Evolutionary conservation across 2,113 vertebrate species (phyloP).

Genomic region (Ammospiza nelsoni): DNA sequence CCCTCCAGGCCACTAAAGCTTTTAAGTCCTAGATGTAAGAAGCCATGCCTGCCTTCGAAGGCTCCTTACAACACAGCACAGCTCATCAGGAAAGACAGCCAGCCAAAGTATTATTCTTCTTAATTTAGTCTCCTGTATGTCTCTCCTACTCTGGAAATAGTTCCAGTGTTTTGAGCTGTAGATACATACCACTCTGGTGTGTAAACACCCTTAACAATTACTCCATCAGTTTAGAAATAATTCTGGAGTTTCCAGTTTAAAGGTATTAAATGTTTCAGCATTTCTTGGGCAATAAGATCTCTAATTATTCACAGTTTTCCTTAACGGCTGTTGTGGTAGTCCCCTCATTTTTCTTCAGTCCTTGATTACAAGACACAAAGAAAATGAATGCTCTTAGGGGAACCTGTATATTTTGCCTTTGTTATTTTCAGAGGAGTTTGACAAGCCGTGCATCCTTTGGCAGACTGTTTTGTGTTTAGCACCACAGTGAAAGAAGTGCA

Average conservation of each 20-base stretch:
- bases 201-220: neutral
- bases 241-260: neutral
- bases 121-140: neutral
- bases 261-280: neutral
- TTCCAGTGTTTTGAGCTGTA: neutral
- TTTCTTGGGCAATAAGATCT: neutral
- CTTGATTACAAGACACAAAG: neutral
- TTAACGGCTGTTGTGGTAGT: neutral
- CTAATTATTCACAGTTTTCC: neutral
- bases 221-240: neutral
- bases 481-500: neutral
- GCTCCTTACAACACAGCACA: neutral
- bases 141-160: neutral
- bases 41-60: neutral
- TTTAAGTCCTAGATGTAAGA: neutral
- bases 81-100: neutral
- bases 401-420: neutral
- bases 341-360: neutral
- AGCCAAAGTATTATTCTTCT: neutral
- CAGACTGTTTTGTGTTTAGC: neutral
- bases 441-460: neutral
- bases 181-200: neutral
- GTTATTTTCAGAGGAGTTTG: neutral
- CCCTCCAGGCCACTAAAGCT: conserved; percentile 9
- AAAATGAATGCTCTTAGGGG: neutral